Conservation (phyloP, 2,888 invertebrate genomes). For the Nipponacmea schrenckii region DNA sequence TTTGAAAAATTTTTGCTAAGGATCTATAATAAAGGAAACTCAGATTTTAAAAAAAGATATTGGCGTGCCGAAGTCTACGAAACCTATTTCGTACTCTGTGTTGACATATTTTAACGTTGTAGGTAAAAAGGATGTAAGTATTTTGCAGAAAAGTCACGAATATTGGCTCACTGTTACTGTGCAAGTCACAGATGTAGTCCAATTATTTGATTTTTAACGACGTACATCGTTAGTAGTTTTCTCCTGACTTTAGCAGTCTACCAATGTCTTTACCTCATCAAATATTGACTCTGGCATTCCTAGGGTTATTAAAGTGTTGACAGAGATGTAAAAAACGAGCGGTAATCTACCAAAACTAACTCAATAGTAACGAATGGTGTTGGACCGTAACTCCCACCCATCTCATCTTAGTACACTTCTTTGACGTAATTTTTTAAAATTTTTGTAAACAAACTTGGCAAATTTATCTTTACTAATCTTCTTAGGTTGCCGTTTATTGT, state of each 20-base stretch:
- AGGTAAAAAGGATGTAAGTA: not conserved
- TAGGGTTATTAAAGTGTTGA: not conserved
- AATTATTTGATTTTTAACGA: not conserved
- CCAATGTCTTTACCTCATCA: not conserved
- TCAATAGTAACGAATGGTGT: not conserved
- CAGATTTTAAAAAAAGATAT: too few species aligned
- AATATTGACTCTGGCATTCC: conserved; percentile 4
- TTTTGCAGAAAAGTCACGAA: not conserved
- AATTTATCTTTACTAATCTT: too few species aligned
- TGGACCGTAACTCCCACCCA: too few species aligned
- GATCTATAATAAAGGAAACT: too few species aligned
- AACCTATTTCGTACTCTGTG: too few species aligned
- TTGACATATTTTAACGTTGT: too few species aligned
- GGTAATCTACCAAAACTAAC: not conserved
- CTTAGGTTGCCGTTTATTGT: too few species aligned
- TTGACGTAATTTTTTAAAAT: too few species aligned
- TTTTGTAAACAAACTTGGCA: too few species aligned
- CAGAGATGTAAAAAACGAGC: not conserved
- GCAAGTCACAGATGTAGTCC: not conserved
- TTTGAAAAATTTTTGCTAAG: too few species aligned
- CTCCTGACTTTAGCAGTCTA: not conserved
- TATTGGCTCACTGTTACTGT: not conserved
- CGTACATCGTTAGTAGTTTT: not conserved
- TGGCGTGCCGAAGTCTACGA: too few species aligned
- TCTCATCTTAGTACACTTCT: too few species aligned